Percentiles rank a stretch among this genome's conserved stretches.
These are phyloP conservation scores for Zaprionus nigranus DNA, from an alignment of 1,140 invertebrate genomes.

Conservation along the genomic window DNA sequence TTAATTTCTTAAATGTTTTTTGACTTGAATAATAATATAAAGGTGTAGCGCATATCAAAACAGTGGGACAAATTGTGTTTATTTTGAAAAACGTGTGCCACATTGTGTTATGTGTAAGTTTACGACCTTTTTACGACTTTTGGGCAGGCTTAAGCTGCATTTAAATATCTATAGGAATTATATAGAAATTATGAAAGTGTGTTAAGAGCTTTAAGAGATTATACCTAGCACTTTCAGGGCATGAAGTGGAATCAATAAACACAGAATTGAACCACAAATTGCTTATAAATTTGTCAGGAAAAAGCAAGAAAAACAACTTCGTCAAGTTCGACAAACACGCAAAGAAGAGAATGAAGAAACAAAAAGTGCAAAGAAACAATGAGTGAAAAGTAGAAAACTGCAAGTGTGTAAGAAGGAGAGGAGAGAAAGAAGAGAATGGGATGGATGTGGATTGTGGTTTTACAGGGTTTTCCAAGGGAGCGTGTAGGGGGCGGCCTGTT, in stretches of 20 bases:
- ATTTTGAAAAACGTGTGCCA: neutral
- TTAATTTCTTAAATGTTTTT: neutral
- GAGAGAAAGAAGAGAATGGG: neutral
- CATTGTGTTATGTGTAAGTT: neutral
- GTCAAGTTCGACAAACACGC: neutral
- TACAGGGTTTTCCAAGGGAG: neutral
- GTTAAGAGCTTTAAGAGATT: neutral
- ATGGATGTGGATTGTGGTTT: neutral
- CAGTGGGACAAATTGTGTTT: neutral
- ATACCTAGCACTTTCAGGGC: neutral
- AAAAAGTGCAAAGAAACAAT: slow-evolving; percentile 21
- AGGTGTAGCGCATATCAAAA: neutral
- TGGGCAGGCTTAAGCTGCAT: neutral
- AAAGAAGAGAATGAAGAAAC: neutral
- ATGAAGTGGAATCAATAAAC: slow-evolving; percentile 41
- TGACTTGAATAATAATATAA: slow-evolving; percentile 3
- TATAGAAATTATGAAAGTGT: slow-evolving; percentile 6
- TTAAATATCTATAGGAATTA: neutral
- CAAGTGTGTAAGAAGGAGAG: neutral
- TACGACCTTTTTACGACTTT: neutral
- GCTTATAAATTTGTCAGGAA: neutral
- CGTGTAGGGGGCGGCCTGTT: slow-evolving; percentile 17
- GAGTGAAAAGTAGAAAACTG: slow-evolving; percentile 17
- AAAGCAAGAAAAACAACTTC: neutral
- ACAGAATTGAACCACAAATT: slow-evolving; percentile 9